A percentile compares a stretch with the other conserved stretches of the same genome.
Evolutionary conservation across 2,113 vertebrate species (phyloP).

Genomic region (Psilopsiagon aymara): DNA sequence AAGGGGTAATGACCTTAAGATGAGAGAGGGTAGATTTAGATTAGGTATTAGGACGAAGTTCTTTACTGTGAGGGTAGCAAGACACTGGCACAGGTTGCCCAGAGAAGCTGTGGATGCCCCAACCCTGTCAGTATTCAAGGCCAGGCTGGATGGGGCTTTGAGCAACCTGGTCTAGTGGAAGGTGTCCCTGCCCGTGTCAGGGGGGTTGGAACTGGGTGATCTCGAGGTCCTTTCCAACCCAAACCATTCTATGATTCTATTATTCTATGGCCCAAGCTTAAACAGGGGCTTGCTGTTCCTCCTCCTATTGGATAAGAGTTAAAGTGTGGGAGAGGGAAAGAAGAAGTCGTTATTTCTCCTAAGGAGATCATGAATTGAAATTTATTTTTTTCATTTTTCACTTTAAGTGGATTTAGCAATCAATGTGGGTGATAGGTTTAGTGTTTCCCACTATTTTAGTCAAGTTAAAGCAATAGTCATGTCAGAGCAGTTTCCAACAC

Average conservation of each 20-base stretch:
- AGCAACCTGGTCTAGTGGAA: neutral
- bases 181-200: accelerated
- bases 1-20: neutral
- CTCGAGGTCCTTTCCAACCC: neutral
- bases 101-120: neutral
- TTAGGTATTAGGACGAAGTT: neutral
- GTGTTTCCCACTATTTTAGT: neutral
- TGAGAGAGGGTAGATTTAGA: neutral
- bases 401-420: neutral
- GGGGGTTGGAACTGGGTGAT: neutral
- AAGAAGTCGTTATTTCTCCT: neutral
- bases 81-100: neutral
- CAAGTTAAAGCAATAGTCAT: neutral
- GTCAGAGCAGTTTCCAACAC: neutral
- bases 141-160: neutral
- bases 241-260: neutral
- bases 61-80: neutral
- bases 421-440: neutral
- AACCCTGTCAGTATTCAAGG: neutral
- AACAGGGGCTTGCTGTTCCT: neutral
- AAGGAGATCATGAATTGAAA: neutral
- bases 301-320: neutral
- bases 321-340: neutral
- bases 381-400: neutral
- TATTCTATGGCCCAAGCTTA: neutral